Base-by-base conservation (phyloP, 2,888 invertebrate species). In the Cataglyphis cursor region DNA sequence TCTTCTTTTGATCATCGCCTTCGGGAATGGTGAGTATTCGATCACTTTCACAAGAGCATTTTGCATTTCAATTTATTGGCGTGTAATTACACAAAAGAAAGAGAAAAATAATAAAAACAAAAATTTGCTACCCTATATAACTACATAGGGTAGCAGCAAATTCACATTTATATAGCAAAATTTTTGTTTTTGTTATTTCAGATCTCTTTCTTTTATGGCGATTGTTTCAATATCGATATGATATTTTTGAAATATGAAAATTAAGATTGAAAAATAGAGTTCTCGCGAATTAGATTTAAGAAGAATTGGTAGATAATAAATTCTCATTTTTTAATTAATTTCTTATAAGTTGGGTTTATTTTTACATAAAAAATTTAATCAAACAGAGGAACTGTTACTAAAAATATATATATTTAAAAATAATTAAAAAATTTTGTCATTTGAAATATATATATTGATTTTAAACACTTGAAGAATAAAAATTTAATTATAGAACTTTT, bases 11-110 rank as follows among this genome's bases (percentile, higher is more conserved):
- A 85, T 87, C 68, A 81, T 89, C 75, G 66, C 87, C 73, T 85
- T 90, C 68, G 72, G 78, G 21, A 83, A 88, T 84, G 91, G 91
- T 91, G 73, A 84, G 91, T 85, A n/a, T 18, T 28, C 21, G 1
- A 70, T 65, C 18, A 21, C 4, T 54, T 10, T 21, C 44, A 18
- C 35, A 35, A 31, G 15, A 44, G 15, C 15, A 44, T 62, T 8
- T 18, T 61, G 9, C 9, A 38, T 38, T 41, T 73, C n/a, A 18
- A 73, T 12, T 28, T 12, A 24, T 35, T 12, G 8, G 24, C 8
- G 3, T 10, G 12, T 57, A 57, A 57, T 1, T 24, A 28, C 1
- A 51, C 5, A 44, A 44, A 44, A 5, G 4, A n/a, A 38, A 72
- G 24, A 3, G 18, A 24, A 18, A 3, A 4, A 6, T 8, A 59